Evolutionary conservation across 2,888 invertebrate genomes (phyloP).

Genomic region (Arrhopalites spinosus): DNA sequence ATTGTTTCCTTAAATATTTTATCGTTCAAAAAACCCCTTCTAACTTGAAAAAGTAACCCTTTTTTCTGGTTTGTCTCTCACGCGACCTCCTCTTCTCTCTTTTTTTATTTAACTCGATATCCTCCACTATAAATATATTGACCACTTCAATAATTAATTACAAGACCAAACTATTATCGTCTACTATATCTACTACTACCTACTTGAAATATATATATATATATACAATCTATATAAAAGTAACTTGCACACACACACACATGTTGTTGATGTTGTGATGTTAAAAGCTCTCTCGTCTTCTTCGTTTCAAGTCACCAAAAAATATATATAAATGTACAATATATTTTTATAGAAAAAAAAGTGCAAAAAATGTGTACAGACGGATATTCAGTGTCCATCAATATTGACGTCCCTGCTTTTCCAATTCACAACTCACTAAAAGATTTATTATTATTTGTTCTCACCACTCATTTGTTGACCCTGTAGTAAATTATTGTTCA

Average conservation of each 20-base stretch:
- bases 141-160: too few species aligned
- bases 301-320: neutral
- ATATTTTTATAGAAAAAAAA: too few species aligned
- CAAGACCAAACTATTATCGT: neutral
- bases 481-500: neutral
- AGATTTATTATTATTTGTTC: constrained; percentile 3
- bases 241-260: too few species aligned
- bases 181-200: too few species aligned
- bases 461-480: neutral
- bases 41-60: neutral
- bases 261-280: neutral
- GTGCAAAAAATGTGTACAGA: too few species aligned
- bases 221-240: neutral
- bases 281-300: neutral
- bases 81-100: too few species aligned
- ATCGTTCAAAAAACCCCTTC: neutral
- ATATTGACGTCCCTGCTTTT: constrained; percentile 12
- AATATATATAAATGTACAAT: too few species aligned
- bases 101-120: too few species aligned
- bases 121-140: too few species aligned
- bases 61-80: too few species aligned
- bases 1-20: neutral
- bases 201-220: neutral
- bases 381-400: too few species aligned
- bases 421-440: neutral